A percentile compares a stretch with the other conserved stretches of the same genome.
These are phyloP conservation scores for Theristus sp. DNA, from an alignment of 2,888 invertebrate species.

Conservation along the genomic window DNA sequence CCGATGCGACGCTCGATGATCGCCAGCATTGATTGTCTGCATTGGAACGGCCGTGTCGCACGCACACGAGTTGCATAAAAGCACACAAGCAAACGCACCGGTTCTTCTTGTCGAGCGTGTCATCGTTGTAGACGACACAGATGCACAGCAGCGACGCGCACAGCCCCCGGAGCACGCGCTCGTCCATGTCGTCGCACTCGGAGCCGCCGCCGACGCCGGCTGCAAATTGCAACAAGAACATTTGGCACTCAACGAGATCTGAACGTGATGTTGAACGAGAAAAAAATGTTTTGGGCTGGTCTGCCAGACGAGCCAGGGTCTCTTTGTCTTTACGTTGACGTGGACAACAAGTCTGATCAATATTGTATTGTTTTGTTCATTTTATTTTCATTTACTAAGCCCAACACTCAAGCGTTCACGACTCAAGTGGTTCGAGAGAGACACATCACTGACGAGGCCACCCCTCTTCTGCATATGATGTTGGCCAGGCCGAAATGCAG, in stretches of 20 bases:
- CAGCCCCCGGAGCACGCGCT: slow-evolving; percentile 64
- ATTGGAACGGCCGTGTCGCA: too few relatives aligned
- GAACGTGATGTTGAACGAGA: too few relatives aligned
- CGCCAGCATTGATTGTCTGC: slow-evolving; percentile 44
- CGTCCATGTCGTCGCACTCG: slow-evolving; percentile 52
- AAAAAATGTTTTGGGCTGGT: too few relatives aligned
- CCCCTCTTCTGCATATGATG: too few relatives aligned
- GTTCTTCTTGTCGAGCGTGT: slow-evolving; percentile 52
- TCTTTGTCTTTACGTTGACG: too few relatives aligned
- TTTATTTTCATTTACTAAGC: background rate
- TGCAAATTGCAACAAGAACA: too few relatives aligned
- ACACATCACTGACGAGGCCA: too few relatives aligned
- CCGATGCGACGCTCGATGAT: slow-evolving; percentile 74
- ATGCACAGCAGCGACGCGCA: slow-evolving; percentile 80
- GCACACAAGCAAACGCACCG: slow-evolving; percentile 30
- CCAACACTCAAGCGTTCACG: background rate
- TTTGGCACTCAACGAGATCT: too few relatives aligned
- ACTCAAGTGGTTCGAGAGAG: too few relatives aligned
- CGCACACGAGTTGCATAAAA: too few relatives aligned
- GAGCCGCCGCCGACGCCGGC: slow-evolving; percentile 48
- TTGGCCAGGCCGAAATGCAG: too few relatives aligned
- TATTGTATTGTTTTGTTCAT: background rate
- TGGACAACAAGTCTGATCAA: background rate
- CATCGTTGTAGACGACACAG: slow-evolving; percentile 71
- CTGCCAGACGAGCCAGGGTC: too few relatives aligned